Evolutionary conservation across 2,113 vertebrate species (phyloP), one percentile per base, ranked within the genome.

Genomic region (Tupaia chinensis): DNA sequence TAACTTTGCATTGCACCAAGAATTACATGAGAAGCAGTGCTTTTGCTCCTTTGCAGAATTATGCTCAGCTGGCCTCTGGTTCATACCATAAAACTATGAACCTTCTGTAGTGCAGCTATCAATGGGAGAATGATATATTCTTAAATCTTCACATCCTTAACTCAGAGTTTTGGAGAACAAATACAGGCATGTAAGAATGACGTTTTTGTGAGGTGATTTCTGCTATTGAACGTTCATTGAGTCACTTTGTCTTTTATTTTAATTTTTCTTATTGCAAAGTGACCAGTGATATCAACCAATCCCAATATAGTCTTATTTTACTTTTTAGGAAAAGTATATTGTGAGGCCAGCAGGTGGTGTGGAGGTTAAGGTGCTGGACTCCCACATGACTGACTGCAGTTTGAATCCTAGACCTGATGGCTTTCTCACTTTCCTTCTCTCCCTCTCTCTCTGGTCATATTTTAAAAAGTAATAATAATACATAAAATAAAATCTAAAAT

Each of bases 21-120:
- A 93, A 61, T 54, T 63, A 54, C 69, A 95, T 77, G 25, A 70
- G 32, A 96, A 61, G 60, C 7, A 79, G 20, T 79, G 81, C 20
- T 80, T 96, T 78, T 89, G n/a, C n/a, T 87, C 13, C 93, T 80
- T 80, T 87, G 53, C 63, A 93, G 19, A 96, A 68, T 82, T 84
- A 84, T 65, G 65, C 61, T 86, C 25, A 63, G 5, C 3, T 82
- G 53, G 17, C 79, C 12, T 93, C 80, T 91, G 44, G 60, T n/a
- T 93, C 44, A 20, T 84, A 56, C 9, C 17, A 8, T n/a, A 65
- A 76, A 70, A 14, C n/a, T 85, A 3, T 66, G 70, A 89, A 12
- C 73, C 65, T 68, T 69, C 53, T 80, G 6, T 78, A 17, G 56
- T 83, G 22, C 61, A 63, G 56, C 53, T 93, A n/a, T 54, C 68